These are phyloP conservation scores for Harpagus bidentatus DNA, from an alignment of 2,113 vertebrate genomes.

Conservation along the genomic window DNA sequence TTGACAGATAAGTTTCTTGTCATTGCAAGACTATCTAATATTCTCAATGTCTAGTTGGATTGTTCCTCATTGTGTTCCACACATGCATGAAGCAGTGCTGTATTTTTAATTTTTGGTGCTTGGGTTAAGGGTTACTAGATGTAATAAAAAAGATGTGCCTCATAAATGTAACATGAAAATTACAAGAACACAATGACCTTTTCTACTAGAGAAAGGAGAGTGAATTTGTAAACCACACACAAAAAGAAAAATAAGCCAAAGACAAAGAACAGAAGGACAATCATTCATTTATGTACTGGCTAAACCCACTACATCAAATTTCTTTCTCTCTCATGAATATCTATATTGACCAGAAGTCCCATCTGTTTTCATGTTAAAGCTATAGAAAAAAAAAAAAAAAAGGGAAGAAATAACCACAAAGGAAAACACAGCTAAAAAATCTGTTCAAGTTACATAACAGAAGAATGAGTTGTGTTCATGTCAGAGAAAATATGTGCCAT, in stretches of 20 bases:
- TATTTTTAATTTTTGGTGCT: neutral
- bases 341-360: neutral
- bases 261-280: neutral
- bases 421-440: neutral
- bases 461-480: neutral
- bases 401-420: neutral
- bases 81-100: neutral
- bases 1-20: neutral
- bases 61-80: neutral
- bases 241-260: neutral
- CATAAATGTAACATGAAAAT: neutral
- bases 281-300: neutral
- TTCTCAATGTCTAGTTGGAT: neutral
- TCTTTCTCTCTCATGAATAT: neutral
- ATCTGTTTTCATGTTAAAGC: neutral
- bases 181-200: neutral
- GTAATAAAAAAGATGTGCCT: neutral
- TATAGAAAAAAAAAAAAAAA: no score
- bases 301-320: neutral
- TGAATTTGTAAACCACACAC: neutral
- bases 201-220: neutral
- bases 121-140: neutral
- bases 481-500: neutral
- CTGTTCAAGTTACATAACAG: neutral
- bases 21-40: neutral